Conservation (phyloP, 1,140 invertebrate species). For the Cotesia vestalis region DNA sequence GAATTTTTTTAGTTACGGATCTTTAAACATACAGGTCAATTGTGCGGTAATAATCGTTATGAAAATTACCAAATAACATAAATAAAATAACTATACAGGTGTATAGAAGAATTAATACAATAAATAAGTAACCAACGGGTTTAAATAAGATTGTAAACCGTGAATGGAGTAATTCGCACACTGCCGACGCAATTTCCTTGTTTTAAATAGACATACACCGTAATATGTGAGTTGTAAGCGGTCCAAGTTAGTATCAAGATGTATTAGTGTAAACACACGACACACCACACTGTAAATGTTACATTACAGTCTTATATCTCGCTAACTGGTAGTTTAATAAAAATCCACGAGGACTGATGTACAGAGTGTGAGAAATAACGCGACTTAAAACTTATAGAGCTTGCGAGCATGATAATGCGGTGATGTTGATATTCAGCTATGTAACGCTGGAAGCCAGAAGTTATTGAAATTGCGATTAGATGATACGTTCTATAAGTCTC, state of each 20-base stretch:
- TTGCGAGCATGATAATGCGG: not conserved
- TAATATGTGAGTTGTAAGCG: not conserved
- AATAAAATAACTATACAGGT: not conserved
- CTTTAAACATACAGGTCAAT: constrained; percentile 9
- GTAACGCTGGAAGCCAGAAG: constrained; percentile 21
- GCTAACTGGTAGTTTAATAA: no score
- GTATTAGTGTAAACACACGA: not conserved
- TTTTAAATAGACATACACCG: constrained; percentile 10
- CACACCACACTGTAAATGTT: not conserved
- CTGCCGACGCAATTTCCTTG: constrained; percentile 23
- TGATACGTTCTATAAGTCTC: not conserved
- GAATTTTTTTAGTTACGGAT: constrained; percentile 4
- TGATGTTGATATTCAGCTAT: no score
- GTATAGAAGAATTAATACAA: not conserved
- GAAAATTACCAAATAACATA: not conserved
- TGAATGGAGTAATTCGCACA: constrained; percentile 32
- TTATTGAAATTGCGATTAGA: constrained; percentile 31
- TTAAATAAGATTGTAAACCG: constrained; percentile 31
- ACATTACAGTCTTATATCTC: no score
- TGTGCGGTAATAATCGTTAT: constrained; percentile 2
- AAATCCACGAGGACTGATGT: no score
- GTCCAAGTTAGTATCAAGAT: not conserved
- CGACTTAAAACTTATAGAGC: not conserved
- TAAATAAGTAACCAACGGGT: constrained; percentile 4
- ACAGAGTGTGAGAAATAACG: constrained; percentile 23